Base-by-base conservation (phyloP, 2,113 vertebrate genomes). In the Microtus oregoni region DNA sequence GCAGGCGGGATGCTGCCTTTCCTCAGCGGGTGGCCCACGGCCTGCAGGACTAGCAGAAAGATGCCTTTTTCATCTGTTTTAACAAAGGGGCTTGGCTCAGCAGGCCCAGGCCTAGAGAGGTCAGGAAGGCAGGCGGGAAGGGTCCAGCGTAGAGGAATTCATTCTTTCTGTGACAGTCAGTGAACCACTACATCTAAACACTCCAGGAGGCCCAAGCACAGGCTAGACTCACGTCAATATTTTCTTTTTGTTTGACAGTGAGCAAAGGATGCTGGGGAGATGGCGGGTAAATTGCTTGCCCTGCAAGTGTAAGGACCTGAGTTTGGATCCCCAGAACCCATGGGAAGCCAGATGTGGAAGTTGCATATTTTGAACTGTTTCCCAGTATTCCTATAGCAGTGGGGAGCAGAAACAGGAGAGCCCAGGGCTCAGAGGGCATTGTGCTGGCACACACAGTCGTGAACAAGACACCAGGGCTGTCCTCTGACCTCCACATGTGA, bases 1-100 rank as follows among this genome's bases (percentile, higher is more conserved):
- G 97, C 3, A 9, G 96, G 94, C 91, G 58, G 97, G 96, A 97
- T 97, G 98, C 97, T 97, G 98, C 96, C 97, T 97, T 97, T 97
- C 94, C 94, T 65, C 92, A 87, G 96, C 35, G 83, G 98, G 97
- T 41, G 92, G 97, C 92, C 97, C 26, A 26, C 58, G 86, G 86
- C 70, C 86, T 58, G 67, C 35, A n/a, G 95, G 95, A 86, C 92
- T 92, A 58, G 75, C 94, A 97, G 98, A 97, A 97, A 96, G 97
- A 98, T 97, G 95, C 28, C 92, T 92, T 96, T 93, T 82, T 93
- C 35, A 38, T 96, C 96, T 52, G 38, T 61, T 50, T 88, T 97
- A 97, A 97, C 97, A 95, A 97, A 90, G 97, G 97, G 92, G 86
- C 87, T 94, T 96, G 77, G 94, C 97, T 96, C 88, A 96, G 95